Base-by-base conservation (phyloP, 1,140 invertebrate species). In the Tyrophagus putrescentiae region DNA sequence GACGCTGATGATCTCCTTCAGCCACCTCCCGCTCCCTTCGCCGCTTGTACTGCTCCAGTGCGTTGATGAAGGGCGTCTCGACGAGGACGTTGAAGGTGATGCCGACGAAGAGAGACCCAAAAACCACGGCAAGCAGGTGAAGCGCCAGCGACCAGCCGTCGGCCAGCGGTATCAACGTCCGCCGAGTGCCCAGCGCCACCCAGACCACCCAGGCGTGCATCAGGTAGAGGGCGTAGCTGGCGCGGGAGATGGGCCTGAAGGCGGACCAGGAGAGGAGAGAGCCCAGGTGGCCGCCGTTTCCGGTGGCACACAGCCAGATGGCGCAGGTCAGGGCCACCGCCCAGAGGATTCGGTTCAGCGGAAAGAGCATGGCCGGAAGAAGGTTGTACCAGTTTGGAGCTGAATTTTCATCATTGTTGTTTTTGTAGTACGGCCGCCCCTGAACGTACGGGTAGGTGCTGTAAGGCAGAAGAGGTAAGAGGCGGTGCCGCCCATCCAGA, bases 291-390 rank as follows among this genome's bases (percentile, higher is more conserved):
- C 65, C 64, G 23, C 61, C 67, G 27, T 68, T 59, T 18, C 88
- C 87, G 28, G 84, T 88, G 25, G 84, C 83, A 68, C 89, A 93
- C 1, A 87, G 87, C 60, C 91, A 78, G 9, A 88, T 82, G 63
- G 91, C 81, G 87, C 87, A 93, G 0, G 83, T 78, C 16, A 92
- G 70, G 18, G 80, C 79, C 6, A 87, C 65, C 7, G 85, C 84
- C 85, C 87, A 93, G 13, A 83, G 78, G 45, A 83, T 84, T 69
- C 91, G 84, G 27, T 60, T 59, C 2, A 60, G 34, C 6, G 65
- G 48, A 36, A 65, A 64, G 50, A 66, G 67, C 9, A 66, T 9
- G 3, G 25, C 39, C 21, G 21, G 45, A 3, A 33, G 16, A 25
- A n/a, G n/a, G n/a, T n/a, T n/a, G n/a, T n/a, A n/a, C 56, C 32